A percentile compares a stretch with the other conserved stretches of the same genome.
These are phyloP conservation scores for Apamea epomidion DNA, from an alignment of 2,888 invertebrate genomes.

Conservation along the genomic window DNA sequence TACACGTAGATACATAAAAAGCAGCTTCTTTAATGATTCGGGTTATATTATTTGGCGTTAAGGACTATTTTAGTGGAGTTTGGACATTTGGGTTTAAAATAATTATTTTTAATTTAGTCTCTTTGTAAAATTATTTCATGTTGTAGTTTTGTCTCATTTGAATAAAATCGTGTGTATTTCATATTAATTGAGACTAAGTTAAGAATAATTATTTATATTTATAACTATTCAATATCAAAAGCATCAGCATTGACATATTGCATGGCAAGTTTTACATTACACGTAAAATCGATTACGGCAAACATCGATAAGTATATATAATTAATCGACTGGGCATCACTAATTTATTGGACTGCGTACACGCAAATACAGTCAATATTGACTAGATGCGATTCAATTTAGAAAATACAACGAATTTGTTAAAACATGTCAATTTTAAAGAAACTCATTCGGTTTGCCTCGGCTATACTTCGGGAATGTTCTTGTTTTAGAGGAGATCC, in stretches of 20 bases:
- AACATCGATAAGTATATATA: conserved; percentile 65
- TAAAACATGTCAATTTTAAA: conserved; percentile 61
- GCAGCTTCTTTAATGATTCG: conserved; percentile 75
- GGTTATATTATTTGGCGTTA: conserved; percentile 67
- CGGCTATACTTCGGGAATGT: conserved; percentile 57
- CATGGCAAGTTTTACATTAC: conserved; percentile 65
- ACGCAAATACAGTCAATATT: conserved; percentile 56
- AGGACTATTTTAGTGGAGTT: conserved; percentile 59
- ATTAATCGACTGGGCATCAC: conserved; percentile 63
- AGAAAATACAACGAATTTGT: conserved; percentile 42
- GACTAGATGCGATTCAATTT: conserved; percentile 70
- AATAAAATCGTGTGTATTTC: conserved; percentile 41
- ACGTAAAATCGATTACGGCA: conserved; percentile 54
- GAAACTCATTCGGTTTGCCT: conserved; percentile 38
- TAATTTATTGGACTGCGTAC: conserved; percentile 61
- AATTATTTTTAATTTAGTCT: conserved; percentile 50
- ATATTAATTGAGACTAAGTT: conserved; percentile 40
- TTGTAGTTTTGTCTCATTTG: not conserved
- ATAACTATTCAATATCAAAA: conserved; percentile 55
- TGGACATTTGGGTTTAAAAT: conserved; percentile 54
- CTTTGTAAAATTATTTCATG: conserved; percentile 11
- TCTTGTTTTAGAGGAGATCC: conserved; percentile 46
- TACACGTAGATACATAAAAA: conserved; percentile 78
- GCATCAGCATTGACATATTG: conserved; percentile 59
- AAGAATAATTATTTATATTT: conserved; percentile 46